Percentiles rank a stretch among this genome's conserved stretches.
These are phyloP conservation scores for Vanessa cardui DNA, from an alignment of 2,888 invertebrate genomes.

Conservation along the genomic window DNA sequence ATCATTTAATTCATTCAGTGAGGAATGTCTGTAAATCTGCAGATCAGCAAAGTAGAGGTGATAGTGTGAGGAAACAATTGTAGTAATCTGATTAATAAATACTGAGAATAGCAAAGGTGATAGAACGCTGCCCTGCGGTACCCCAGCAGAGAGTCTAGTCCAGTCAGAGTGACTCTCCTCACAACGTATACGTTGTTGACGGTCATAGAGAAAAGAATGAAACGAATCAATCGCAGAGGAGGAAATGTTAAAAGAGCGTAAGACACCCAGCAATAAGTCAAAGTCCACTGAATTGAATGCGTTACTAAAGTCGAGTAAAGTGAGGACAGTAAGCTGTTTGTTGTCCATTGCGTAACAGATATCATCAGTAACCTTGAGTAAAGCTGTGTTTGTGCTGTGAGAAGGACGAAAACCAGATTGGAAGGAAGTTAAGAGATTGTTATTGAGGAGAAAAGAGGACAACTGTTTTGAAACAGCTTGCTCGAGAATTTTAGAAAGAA, in stretches of 20 bases:
- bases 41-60: too few relatives aligned
- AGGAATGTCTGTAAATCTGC: too few relatives aligned
- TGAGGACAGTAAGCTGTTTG: not conserved
- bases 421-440: not conserved
- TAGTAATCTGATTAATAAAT: too few relatives aligned
- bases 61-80: too few relatives aligned
- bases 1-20: too few relatives aligned
- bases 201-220: not conserved
- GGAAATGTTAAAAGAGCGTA: not conserved
- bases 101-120: too few relatives aligned
- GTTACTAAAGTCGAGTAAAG: not conserved
- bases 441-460: not conserved
- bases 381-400: not conserved
- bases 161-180: too few relatives aligned
- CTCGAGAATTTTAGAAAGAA: slow-evolving; percentile 5
- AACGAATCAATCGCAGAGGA: not conserved
- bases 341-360: slow-evolving; percentile 1
- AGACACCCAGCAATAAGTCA: not conserved
- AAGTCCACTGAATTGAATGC: not conserved
- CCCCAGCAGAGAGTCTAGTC: slow-evolving; percentile 5
- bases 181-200: too few relatives aligned
- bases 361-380: not conserved
- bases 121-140: too few relatives aligned
- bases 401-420: not conserved
- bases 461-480: too few relatives aligned